Evolutionary conservation across 2,113 vertebrate genomes (phyloP), one percentile per base, ranked within the genome.

Genomic region (Mandrillus leucophaeus): DNA sequence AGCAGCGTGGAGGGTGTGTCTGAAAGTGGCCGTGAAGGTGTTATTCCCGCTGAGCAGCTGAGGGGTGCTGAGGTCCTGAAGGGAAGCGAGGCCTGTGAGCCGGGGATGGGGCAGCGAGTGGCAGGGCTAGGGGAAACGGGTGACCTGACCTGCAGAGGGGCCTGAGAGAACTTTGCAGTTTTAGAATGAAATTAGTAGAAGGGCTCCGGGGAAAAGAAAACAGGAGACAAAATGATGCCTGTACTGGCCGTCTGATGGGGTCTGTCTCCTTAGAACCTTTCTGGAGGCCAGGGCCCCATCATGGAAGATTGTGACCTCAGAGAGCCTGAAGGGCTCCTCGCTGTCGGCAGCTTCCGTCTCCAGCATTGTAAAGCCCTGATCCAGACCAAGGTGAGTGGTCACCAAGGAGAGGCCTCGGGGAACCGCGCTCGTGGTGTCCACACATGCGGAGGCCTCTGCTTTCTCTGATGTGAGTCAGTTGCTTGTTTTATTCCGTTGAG

Each of bases 351-450:
- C 55, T 95, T 97, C 86, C 82, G 0, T 75, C 84, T 97, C 22
- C 98, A 80, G 35, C 96, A 72, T 52, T 99, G 98, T 93, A 97
- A 97, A 96, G 61, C 97, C 59, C 78, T 98, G 94, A 98, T 99
- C 89, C 99, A 98, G 98, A 99, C 98, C 81, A 98, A 98, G 98
- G 99, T 99, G 98, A 98, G 97, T 32, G 7, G 7, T 70, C 32
- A 43, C 64, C 38, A 73, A 48, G 17, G 12, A 18, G 73, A 72
- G 23, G 3, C 12, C 32, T 45, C 17, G 20, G 73, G n/a, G 16
- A 55, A 55, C 40, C 0, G 0, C 9, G 79, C 52, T 16, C 17
- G 78, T 27, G 0, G n/a, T 43, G 8, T 30, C 45, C 13, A 18
- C 70, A 72, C n/a, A 13, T 7, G 3, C 13, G 18, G 30, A 27